Evolutionary conservation across 2,113 vertebrate genomes (phyloP), one percentile per base, ranked within the genome.

Genomic region (Rutilus rutilus): DNA sequence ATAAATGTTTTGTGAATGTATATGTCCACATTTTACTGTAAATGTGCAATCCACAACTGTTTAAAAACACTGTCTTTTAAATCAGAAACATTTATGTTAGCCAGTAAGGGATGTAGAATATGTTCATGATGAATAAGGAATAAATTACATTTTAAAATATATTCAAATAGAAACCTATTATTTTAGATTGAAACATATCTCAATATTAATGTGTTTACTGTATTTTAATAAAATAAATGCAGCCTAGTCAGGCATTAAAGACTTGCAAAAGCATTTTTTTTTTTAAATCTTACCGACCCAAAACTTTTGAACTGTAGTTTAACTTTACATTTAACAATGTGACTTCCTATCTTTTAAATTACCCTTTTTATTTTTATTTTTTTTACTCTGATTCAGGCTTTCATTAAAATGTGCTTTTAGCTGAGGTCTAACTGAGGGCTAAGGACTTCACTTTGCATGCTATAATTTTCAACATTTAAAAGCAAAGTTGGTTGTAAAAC

Each of bases 401-500:
- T 8, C 27, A 54, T 54, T 33, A 47, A 77, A 54, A 23, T 23
- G 1, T 57, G 54, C 19, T 33, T 17, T 9, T 17, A 52, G 74
- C 74, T 77, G 74, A 54, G 74, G 74, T 42, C n/a, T 77, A 15
- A 33, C 14, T 10, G 47, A 27, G n/a, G 14, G 3, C 8, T 77
- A 17, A 54, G 50, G 30, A 54, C 47, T 10, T 77, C 7, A 77
- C 27, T 77, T 77, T 54, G 75, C 17, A 54, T 77, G 47, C 45
- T 77, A 23, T 80, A 27, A 80, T 80, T 80, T 27, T 17, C 15
- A 4, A n/a, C 14, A 62, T 27, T 64, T 33, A 67, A 80, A 80
- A 64, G 36, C 76, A 78, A 78, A 78, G 33, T 42, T 82, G 39
- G 39, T 33, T 14, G 8, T 67, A 67, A 82, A 82, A 82, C 36